Conservation (phyloP, 2,888 invertebrate genomes). For the Pomacea canaliculata region DNA sequence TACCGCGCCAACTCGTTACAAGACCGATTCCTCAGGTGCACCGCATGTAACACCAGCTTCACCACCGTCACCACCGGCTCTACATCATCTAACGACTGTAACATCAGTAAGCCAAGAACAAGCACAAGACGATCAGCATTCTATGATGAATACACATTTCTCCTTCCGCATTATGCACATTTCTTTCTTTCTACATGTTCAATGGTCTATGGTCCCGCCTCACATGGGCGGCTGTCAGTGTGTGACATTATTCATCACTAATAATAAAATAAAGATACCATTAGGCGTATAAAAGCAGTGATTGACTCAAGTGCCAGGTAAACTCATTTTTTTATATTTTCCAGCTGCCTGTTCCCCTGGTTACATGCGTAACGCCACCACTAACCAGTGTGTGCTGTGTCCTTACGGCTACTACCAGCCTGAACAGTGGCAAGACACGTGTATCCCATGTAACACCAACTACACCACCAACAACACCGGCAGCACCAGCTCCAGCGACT, state of each 20-base stretch:
- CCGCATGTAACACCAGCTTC: constrained; percentile 25
- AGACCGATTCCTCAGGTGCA: constrained; percentile 33
- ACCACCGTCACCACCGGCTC: constrained; percentile 33
- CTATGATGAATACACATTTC: too few species aligned
- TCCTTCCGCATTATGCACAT: too few species aligned
- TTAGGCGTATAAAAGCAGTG: too few species aligned
- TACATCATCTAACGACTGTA: constrained; percentile 26
- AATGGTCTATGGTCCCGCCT: too few species aligned
- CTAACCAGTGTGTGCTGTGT: constrained; percentile 73
- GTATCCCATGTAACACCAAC: constrained; percentile 70
- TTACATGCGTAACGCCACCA: too few species aligned
- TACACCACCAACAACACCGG: constrained; percentile 25
- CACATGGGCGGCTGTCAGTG: too few species aligned
- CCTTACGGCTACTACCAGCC: constrained; percentile 67
- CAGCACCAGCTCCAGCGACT: background rate
- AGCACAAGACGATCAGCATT: too few species aligned
- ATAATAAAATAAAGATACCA: too few species aligned
- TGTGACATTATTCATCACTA: too few species aligned
- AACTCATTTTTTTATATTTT: too few species aligned
- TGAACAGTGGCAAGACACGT: constrained; percentile 80
- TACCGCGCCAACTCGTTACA: constrained; percentile 22
- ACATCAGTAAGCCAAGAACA: constrained; percentile 31
- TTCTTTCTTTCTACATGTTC: background rate
- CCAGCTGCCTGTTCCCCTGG: too few species aligned
- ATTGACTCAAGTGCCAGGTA: too few species aligned